Percentiles rank a stretch among this genome's conserved stretches.
Evolutionary conservation across 2,797 vertebrate genomes (phyloP).

Genomic region (Arctocebus calabarensis): DNA sequence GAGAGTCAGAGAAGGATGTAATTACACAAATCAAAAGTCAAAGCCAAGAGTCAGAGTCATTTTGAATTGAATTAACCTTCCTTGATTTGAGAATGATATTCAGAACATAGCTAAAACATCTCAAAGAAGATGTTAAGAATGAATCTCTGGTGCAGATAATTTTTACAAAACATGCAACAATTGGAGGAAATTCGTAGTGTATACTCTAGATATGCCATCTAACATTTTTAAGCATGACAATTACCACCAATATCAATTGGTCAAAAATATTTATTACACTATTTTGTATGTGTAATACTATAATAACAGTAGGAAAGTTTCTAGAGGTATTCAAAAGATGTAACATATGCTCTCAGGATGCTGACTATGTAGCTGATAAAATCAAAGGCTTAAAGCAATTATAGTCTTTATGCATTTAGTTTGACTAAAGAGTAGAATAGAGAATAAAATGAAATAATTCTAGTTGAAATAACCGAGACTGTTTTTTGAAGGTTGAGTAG

Average conservation of each 20-base stretch:
- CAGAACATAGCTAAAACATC: background rate
- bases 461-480: background rate
- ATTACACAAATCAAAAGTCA: background rate
- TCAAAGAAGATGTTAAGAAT: background rate
- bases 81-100: background rate
- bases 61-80: background rate
- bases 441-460: background rate
- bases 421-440: background rate
- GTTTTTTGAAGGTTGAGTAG: slow-evolving; percentile 9
- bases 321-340: background rate
- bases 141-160: background rate
- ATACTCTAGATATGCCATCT: background rate
- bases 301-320: background rate
- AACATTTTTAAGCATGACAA: background rate
- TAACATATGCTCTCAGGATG: background rate
- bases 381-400: background rate
- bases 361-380: background rate
- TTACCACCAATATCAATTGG: background rate
- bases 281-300: background rate
- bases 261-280: background rate
- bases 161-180: background rate
- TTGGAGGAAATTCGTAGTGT: background rate
- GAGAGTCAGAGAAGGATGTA: background rate
- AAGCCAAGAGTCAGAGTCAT: background rate
- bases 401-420: background rate